Percentiles rank a stretch among this genome's conserved stretches.
Evolutionary conservation across 30 jellyfish, hydroid and myxozoan genomes (phyloP).

Genomic region (Aurelia aurita): DNA sequence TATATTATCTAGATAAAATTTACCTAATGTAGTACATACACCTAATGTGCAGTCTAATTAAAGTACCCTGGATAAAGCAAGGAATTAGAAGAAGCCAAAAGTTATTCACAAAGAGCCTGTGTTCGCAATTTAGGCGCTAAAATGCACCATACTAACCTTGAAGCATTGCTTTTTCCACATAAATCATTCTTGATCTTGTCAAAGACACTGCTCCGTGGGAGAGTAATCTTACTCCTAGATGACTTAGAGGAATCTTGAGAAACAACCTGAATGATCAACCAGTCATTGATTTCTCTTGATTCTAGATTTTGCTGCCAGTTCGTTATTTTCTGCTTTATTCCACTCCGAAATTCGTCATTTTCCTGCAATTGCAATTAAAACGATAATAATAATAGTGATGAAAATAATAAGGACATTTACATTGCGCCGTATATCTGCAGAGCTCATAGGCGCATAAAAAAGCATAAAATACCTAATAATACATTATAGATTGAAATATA

Average conservation of each 20-base stretch:
- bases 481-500: too few relatives aligned
- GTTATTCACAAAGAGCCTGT: background rate
- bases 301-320: constrained; percentile 71
- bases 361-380: constrained; percentile 29
- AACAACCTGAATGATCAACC: constrained; percentile 74
- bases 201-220: constrained; percentile 82
- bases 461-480: too few relatives aligned
- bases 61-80: too few relatives aligned
- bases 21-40: too few relatives aligned
- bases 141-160: constrained; percentile 29
- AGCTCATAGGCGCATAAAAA: too few relatives aligned
- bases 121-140: background rate
- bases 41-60: too few relatives aligned
- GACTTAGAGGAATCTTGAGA: constrained; percentile 40
- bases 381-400: too few relatives aligned
- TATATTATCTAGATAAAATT: too few relatives aligned
- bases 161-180: constrained; percentile 53
- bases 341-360: constrained; percentile 58
- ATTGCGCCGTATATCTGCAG: too few relatives aligned
- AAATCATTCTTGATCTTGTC: constrained; percentile 82
- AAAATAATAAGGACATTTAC: too few relatives aligned
- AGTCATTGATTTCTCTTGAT: constrained; percentile 60
- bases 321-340: constrained; percentile 47
- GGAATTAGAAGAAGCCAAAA: too few relatives aligned
- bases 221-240: constrained; percentile 38